Base-by-base conservation (phyloP, 2,113 vertebrate species). In the Grammomys surdaster region DNA sequence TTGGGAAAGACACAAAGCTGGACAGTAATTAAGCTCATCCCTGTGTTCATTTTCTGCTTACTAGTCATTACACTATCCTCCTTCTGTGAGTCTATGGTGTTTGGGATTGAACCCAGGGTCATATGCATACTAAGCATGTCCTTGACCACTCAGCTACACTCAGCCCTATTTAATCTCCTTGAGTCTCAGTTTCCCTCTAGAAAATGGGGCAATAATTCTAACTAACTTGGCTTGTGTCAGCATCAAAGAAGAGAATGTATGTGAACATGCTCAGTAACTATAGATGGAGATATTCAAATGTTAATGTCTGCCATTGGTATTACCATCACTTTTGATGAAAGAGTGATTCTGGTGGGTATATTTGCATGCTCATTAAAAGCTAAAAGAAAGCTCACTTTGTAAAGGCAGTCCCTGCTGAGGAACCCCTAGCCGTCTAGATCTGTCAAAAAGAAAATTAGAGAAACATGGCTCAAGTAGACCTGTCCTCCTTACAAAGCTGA, bases 301-400 rank as follows among this genome's bases (percentile, higher is more conserved):
- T 73, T 94, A 92, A 92, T 96, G 56, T 84, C 86, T 24, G 0
- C 90, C 86, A 96, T 88, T 96, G 94, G 82, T 56, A 95, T 92
- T 90, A 95, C 90, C 96, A 86, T 95, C 65, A 72, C 94, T 63
- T 95, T 96, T 97, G 92, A 96, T 94, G 86, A 95, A 94, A 75
- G n/a, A 78, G 72, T 89, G 70, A 96, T 91, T 82, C 77, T 58
- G 12, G 63, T 54, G 60, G 12, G 4, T 24, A 31, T 48, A 91
- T 96, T 95, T 95, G 77, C 90, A 96, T 95, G 72, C 73, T 95
- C 90, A 95, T 94, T 95, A 85, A 96, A 96, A 93, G 31, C 78
- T 89, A 86, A 2, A 7, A 73, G 88, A 94, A 95, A 85, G 92
- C 95, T 90, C 54, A 87, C 85, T 77, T 76, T 93, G 17, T 80